Evolutionary conservation across 2,797 vertebrate species (phyloP).

Genomic region (Muscicapa striata): DNA sequence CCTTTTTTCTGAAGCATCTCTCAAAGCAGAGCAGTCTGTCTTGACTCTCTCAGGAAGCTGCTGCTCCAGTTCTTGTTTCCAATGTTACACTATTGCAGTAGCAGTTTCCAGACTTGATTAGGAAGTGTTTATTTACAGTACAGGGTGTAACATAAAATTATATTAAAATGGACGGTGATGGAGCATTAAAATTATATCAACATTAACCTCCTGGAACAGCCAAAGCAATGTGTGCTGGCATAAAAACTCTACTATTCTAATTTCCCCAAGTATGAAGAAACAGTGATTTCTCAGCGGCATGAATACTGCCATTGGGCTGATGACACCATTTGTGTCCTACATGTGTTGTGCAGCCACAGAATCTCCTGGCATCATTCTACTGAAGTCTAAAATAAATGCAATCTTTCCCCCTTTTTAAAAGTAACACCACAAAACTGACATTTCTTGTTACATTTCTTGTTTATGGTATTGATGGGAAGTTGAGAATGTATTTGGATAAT

Average conservation of each 20-base stretch:
- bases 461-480: neutral
- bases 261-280: neutral
- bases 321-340: neutral
- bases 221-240: neutral
- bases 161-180: neutral
- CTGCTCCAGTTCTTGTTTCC: slow-evolving; percentile 1
- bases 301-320: neutral
- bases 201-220: neutral
- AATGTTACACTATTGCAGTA: accelerated
- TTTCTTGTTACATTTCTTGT: neutral
- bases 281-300: neutral
- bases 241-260: neutral
- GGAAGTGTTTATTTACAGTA: neutral
- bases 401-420: neutral
- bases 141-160: neutral
- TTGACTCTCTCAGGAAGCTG: neutral
- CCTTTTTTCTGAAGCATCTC: neutral
- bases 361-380: neutral
- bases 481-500: neutral
- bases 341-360: neutral
- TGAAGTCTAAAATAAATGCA: neutral
- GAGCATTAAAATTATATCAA: neutral
- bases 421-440: neutral
- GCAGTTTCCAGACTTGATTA: neutral
- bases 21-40: neutral